Evolutionary conservation across 2,797 vertebrate genomes (phyloP), one percentile per base, ranked within the genome.

Genomic region (Xiphophorus birchmanni): DNA sequence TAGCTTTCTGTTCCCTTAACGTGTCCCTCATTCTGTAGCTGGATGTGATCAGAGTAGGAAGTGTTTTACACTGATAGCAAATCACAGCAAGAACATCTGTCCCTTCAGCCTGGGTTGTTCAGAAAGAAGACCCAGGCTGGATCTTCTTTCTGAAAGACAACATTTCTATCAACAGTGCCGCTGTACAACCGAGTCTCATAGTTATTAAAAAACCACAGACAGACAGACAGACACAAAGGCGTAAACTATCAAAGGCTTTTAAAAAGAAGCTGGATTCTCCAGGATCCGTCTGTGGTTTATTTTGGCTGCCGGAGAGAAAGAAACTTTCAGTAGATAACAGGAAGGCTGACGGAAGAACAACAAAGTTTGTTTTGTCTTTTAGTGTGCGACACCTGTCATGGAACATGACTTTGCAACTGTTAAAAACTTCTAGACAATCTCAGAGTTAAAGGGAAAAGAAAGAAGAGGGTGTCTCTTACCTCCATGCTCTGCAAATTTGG

Each of bases 401-500:
- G 29, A 32, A 60, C 29, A 60, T 60, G 13, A 17, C 60, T 35
- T 5, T 35, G 32, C 13, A 8, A 35, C 8, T 15, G 12, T 32
- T 63, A 63, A 13, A 17, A 63, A 15, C 32, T 63, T 35, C 35
- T 3, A 35, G 60, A 35, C 12, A 63, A 63, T 35, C 60, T 63
- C 60, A 35, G 56, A 13, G 60, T 37, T 37, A 35, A 65, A 65
- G 17, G n/a, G 1, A 65, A 18, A 18, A 65, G 15, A 2, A 18
- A 15, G 32, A 35, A 35, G 32, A 37, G 17, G 63, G 63, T 40
- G 18, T 15, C 15, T 67, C 90, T 97, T 95, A 99, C 99, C 99
- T 96, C 98, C 99, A 96, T 99, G 99, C 90, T 99, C 99, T 29
- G 98, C 97, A 95, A 99, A 99, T 94, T 99, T 99, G 74, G 98